Evolutionary conservation across 2,113 vertebrate species (phyloP).

Genomic region (Hydrochoerus hydrochaeris): DNA sequence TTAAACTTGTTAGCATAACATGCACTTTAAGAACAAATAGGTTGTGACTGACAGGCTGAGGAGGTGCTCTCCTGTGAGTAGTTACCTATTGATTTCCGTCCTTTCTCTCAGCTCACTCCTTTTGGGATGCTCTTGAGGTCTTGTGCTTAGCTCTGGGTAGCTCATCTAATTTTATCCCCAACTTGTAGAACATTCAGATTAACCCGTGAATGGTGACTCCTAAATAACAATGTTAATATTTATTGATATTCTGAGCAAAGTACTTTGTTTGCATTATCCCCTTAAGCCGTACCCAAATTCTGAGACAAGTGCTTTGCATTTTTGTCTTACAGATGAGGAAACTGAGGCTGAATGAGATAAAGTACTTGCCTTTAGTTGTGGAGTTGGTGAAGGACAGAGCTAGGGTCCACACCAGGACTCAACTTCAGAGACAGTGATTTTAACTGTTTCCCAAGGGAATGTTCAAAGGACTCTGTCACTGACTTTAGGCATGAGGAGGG

Average conservation of each 20-base stretch:
- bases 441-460: background rate
- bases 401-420: background rate
- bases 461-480: background rate
- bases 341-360: background rate
- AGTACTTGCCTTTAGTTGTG: background rate
- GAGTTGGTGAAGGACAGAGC: background rate
- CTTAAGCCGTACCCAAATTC: background rate
- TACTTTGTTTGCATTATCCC: background rate
- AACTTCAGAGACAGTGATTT: background rate
- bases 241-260: background rate
- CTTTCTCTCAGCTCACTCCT: background rate
- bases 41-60: background rate
- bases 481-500: background rate
- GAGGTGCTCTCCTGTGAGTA: background rate
- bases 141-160: conserved; percentile 8
- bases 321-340: background rate
- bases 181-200: background rate
- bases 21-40: background rate
- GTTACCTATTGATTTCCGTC: background rate
- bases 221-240: background rate
- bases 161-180: background rate
- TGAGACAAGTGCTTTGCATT: background rate
- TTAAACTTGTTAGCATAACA: conserved; percentile 49
- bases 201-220: background rate
- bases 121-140: background rate